Conservation (phyloP, 2,888 invertebrate genomes). For the Limnephilus marmoratus region DNA sequence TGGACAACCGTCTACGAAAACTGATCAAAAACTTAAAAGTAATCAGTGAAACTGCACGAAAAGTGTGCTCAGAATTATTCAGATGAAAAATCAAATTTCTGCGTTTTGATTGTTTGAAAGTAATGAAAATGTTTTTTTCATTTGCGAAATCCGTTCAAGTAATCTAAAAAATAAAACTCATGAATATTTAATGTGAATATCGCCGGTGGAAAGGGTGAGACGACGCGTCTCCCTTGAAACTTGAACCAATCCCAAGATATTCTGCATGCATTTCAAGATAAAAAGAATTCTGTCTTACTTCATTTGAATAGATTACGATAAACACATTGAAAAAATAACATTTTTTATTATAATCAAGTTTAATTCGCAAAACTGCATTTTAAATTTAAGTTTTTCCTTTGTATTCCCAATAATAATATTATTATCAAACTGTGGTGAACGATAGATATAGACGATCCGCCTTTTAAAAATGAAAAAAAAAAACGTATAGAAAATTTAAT, state of each 20-base stretch:
- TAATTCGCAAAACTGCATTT: too few relatives aligned
- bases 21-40: not conserved
- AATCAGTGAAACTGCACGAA: not conserved
- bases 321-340: too few relatives aligned
- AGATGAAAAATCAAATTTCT: not conserved
- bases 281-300: not conserved
- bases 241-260: not conserved
- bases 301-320: not conserved
- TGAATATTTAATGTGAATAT: conserved; percentile 23
- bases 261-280: not conserved
- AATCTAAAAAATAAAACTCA: conserved; percentile 19
- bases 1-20: not conserved
- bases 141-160: not conserved
- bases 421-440: too few relatives aligned
- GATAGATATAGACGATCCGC: too few relatives aligned
- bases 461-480: too few relatives aligned
- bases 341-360: too few relatives aligned
- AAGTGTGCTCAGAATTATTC: not conserved
- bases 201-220: not conserved
- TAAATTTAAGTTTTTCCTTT: too few relatives aligned
- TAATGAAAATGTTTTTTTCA: conserved; percentile 6
- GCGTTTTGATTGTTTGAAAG: not conserved
- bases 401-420: too few relatives aligned
- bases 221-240: not conserved
- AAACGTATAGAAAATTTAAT: too few relatives aligned